These are phyloP conservation scores for Nomada ruficornis DNA, from an alignment of 2,888 invertebrate species.

Conservation along the genomic window DNA sequence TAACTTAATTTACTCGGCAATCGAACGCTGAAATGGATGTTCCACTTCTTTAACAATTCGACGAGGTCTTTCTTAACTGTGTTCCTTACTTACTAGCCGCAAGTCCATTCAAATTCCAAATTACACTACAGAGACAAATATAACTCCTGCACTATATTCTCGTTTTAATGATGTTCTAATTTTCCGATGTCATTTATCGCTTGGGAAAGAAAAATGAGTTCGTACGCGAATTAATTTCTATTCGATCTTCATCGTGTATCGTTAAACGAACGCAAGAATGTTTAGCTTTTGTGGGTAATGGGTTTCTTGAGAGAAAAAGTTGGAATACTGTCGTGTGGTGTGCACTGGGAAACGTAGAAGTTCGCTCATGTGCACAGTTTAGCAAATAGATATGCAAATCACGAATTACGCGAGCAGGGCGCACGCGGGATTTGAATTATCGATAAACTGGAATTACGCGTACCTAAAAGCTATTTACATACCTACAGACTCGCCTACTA, in stretches of 20 bases:
- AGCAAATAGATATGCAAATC: conserved; percentile 49
- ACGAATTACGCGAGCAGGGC: conserved; percentile 36
- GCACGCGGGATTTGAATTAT: conserved; percentile 70
- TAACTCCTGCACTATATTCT: not conserved
- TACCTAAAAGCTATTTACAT: conserved; percentile 77
- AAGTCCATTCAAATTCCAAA: conserved; percentile 8
- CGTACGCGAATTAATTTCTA: conserved; percentile 32
- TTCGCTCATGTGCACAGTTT: conserved; percentile 28
- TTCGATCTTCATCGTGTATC: conserved; percentile 27
- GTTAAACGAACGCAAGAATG: conserved; percentile 3
- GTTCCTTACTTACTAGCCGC: not conserved
- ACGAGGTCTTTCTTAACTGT: not conserved
- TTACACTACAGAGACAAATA: conserved; percentile 3
- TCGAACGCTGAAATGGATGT: conserved; percentile 7
- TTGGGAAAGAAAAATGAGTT: not conserved
- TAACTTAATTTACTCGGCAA: not conserved
- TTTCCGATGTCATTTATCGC: not conserved
- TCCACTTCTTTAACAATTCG: not conserved
- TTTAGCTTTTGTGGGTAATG: conserved; percentile 21
- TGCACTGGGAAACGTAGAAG: not conserved
- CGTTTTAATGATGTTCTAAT: not conserved
- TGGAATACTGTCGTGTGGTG: not conserved
- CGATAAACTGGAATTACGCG: conserved; percentile 70
- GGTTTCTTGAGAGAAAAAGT: conserved; percentile 26
- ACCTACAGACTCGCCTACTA: conserved; percentile 78